phyloP scores from a whole-genome alignment of 2,113 vertebrate genomes.

The Coptodon rendalli region DNA sequence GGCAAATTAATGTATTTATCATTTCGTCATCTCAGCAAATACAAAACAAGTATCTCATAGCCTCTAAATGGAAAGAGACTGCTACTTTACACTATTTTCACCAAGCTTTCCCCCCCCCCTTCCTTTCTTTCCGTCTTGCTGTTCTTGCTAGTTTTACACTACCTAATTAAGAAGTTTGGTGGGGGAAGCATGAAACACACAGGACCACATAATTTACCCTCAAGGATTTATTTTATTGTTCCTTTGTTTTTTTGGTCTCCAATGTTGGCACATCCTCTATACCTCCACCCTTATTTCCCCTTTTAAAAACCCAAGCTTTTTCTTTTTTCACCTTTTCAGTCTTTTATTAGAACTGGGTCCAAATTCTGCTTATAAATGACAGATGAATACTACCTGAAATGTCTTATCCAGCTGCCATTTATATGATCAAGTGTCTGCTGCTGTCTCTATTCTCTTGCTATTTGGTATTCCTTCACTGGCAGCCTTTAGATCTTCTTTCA shows the following conservation, averaged over 20 bases:
- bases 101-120: neutral
- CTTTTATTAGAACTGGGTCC: neutral
- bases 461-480: conserved; percentile 33
- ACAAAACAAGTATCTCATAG: neutral
- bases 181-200: neutral
- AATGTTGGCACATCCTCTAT: neutral
- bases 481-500: conserved; percentile 37
- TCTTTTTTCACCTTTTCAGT: neutral
- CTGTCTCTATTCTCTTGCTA: conserved; percentile 8
- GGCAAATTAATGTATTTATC: neutral
- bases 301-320: neutral
- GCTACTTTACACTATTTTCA: neutral
- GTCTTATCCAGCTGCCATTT: neutral
- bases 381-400: neutral
- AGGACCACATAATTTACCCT: conserved; percentile 15
- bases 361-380: conserved; percentile 31
- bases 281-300: neutral
- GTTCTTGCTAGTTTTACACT: conserved; percentile 18
- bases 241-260: neutral
- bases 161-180: conserved; percentile 32
- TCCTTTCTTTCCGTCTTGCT: neutral
- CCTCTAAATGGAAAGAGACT: neutral
- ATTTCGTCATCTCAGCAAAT: neutral
- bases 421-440: conserved; percentile 14
- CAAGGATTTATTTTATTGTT: conserved; percentile 15